Conservation (phyloP, 2,113 vertebrate genomes). For the Sebastes fasciatus region DNA sequence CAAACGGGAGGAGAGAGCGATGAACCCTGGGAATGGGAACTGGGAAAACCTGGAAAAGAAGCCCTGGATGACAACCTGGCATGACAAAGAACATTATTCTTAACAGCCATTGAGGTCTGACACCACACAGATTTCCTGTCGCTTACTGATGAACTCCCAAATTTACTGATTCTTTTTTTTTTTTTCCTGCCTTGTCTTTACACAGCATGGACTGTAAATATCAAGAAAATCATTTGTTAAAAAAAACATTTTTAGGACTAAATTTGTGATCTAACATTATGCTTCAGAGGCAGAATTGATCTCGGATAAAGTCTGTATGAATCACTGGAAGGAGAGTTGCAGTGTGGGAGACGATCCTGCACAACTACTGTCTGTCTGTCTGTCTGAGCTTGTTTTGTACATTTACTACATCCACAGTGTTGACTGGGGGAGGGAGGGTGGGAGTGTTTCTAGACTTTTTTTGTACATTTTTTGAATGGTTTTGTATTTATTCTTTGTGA, state of each 20-base stretch:
- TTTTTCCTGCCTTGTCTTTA: constrained; percentile 47
- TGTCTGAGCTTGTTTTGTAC: constrained; percentile 52
- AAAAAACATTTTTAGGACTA: background rate
- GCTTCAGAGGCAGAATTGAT: constrained; percentile 29
- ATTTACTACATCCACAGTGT: constrained; percentile 42
- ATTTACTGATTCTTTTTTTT: constrained; percentile 40
- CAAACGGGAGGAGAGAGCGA: constrained; percentile 88
- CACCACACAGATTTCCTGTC: background rate
- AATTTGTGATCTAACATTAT: constrained; percentile 22
- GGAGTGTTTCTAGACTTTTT: constrained; percentile 29
- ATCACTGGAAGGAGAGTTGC: constrained; percentile 54
- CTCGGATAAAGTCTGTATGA: constrained; percentile 23
- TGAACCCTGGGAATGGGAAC: constrained; percentile 82
- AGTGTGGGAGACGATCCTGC: constrained; percentile 32
- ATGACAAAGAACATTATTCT: constrained; percentile 92
- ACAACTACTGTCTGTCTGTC: constrained; percentile 5
- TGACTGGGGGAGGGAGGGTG: background rate
- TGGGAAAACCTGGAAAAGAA: constrained; percentile 88
- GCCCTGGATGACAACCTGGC: constrained; percentile 95
- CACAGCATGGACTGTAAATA: constrained; percentile 58
- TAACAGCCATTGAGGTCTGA: constrained; percentile 74
- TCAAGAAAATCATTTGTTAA: background rate
- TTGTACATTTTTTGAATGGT: constrained; percentile 60
- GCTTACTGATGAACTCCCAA: constrained; percentile 31
- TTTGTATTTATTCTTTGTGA: constrained; percentile 76